phyloP scores from a whole-genome alignment of 2,888 invertebrate species.

The Chydorus sphaericus region DNA sequence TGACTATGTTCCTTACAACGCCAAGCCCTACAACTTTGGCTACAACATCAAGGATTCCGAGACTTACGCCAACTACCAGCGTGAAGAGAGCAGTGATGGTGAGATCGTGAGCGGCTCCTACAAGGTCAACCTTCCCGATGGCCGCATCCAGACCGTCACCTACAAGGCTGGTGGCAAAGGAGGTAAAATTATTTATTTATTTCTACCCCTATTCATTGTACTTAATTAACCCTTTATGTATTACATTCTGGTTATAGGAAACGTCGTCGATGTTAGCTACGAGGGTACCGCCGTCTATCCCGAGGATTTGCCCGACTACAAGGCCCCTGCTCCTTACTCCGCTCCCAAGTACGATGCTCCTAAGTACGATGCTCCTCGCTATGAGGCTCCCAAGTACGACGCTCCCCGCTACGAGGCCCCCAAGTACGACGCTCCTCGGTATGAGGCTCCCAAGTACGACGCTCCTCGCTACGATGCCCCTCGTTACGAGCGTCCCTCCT shows the following conservation, averaged over 20 bases:
- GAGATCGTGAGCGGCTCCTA: constrained; percentile 44
- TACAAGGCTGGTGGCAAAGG: constrained; percentile 11
- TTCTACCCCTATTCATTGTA: too few relatives aligned
- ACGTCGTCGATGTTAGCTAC: background rate
- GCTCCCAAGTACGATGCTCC: background rate
- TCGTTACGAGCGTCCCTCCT: too few relatives aligned
- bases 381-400: background rate
- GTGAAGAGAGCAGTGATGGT: constrained; percentile 72
- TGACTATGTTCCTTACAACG: too few relatives aligned
- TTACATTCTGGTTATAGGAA: too few relatives aligned
- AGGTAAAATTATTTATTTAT: too few relatives aligned
- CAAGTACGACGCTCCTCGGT: too few relatives aligned
- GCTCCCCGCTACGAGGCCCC: background rate
- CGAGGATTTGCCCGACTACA: background rate
- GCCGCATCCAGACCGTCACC: constrained; percentile 13
- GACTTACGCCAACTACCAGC: constrained; percentile 67
- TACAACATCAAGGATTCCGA: constrained; percentile 69
- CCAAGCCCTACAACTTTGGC: constrained; percentile 79
- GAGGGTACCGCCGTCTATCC: background rate
- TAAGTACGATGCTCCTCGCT: background rate
- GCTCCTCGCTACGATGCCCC: too few relatives aligned
- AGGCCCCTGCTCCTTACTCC: background rate
- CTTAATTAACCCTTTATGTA: too few relatives aligned
- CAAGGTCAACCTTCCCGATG: constrained; percentile 2
- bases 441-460: too few relatives aligned